phyloP scores from a whole-genome alignment of 2,888 invertebrate species.

The Euzophera pinguis region DNA sequence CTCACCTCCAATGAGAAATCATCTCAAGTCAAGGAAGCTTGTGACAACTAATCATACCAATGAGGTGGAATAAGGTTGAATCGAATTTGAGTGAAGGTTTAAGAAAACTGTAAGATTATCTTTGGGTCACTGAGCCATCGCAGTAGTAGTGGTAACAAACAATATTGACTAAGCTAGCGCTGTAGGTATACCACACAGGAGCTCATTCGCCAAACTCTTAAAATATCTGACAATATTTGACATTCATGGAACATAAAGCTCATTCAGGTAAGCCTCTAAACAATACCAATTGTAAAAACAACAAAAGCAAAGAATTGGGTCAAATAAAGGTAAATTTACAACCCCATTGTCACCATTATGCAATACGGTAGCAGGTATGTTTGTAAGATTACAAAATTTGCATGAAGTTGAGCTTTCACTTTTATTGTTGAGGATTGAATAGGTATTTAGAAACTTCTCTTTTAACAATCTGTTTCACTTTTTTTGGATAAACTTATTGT shows the following conservation, averaged over 20 bases:
- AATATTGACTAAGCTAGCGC: too few species aligned
- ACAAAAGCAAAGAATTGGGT: conserved; percentile 48
- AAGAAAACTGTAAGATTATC: too few species aligned
- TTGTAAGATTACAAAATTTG: conserved; percentile 55
- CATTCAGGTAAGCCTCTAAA: conserved; percentile 42
- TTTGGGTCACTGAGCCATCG: too few species aligned
- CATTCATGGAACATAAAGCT: conserved; percentile 14
- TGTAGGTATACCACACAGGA: too few species aligned
- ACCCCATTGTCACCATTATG: conserved; percentile 55
- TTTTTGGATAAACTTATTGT: background rate
- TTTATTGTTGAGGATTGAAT: conserved; percentile 53
- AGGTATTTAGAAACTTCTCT: conserved; percentile 38
- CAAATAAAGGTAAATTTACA: conserved; percentile 56
- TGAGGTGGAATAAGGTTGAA: too few species aligned
- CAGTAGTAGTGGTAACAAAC: too few species aligned
- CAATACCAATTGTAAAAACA: conserved; percentile 20
- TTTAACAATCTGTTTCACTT: conserved; percentile 25
- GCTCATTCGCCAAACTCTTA: too few species aligned
- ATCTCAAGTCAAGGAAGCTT: too few species aligned
- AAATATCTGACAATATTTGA: conserved; percentile 4
- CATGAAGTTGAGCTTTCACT: conserved; percentile 67
- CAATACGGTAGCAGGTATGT: conserved; percentile 42
- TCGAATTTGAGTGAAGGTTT: too few species aligned
- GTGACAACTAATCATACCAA: too few species aligned
- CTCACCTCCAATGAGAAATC: too few species aligned